phyloP scores from a whole-genome alignment of 2,113 vertebrate genomes.

The Lethenteron reissneri region DNA sequence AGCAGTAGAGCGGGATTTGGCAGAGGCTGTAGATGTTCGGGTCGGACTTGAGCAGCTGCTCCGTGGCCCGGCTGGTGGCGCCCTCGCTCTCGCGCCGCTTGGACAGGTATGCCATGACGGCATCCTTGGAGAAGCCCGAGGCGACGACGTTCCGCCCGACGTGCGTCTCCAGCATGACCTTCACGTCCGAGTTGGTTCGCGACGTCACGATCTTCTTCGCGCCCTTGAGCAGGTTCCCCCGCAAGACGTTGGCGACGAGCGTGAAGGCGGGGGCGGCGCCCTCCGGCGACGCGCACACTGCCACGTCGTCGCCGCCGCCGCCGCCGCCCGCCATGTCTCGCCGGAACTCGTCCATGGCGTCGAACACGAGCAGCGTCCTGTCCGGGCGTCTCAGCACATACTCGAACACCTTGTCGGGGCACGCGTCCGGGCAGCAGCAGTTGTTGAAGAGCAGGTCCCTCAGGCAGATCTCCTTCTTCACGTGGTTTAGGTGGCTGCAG shows the following conservation, averaged over 20 bases:
- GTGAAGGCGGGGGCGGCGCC: conserved; percentile 23
- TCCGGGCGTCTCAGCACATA: conserved; percentile 41
- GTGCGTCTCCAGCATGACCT: conserved; percentile 22
- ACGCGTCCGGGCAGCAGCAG: conserved; percentile 45
- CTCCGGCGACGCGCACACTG: conserved; percentile 32
- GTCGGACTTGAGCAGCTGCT: conserved; percentile 25
- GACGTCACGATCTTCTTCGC: conserved; percentile 40
- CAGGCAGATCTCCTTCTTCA: conserved; percentile 26
- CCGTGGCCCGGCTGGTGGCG: conserved; percentile 27
- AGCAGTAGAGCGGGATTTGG: conserved; percentile 48
- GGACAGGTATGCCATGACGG: conserved; percentile 31
- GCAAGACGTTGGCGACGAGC: conserved; percentile 45
- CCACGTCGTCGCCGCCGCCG: conserved; percentile 20
- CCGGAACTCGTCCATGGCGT: conserved; percentile 52
- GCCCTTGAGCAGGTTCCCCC: conserved; percentile 46
- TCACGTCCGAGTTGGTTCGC: conserved; percentile 28
- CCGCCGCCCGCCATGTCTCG: conserved; percentile 23
- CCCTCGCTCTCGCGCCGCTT: conserved; percentile 22
- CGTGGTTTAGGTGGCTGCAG: conserved; percentile 37
- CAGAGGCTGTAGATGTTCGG: conserved; percentile 36
- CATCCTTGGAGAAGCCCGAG: conserved; percentile 37
- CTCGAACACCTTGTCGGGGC: conserved; percentile 33
- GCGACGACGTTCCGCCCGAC: conserved; percentile 22
- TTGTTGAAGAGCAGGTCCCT: conserved; percentile 36
- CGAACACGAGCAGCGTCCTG: conserved; percentile 40